Evolutionary conservation across 2,888 invertebrate species (phyloP).

Genomic region (Troglohyphantes excavatus): DNA sequence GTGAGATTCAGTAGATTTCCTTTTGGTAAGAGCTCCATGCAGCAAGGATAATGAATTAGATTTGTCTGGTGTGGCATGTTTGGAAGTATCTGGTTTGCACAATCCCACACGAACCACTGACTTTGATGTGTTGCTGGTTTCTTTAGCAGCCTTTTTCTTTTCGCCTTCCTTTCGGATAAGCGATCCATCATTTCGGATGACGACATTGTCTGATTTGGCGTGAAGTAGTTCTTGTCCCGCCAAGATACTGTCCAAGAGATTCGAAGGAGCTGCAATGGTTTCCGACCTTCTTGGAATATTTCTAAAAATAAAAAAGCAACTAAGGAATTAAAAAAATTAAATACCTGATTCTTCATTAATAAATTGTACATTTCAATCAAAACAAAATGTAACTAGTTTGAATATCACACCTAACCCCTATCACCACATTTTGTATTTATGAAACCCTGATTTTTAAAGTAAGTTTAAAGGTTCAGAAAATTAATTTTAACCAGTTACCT

Average conservation of each 20-base stretch:
- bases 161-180: constrained; percentile 72
- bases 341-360: too few relatives aligned
- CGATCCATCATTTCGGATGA: constrained; percentile 82
- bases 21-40: background rate
- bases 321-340: too few relatives aligned
- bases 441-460: too few relatives aligned
- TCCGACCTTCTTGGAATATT: background rate
- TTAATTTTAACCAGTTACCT: background rate
- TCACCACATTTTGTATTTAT: too few relatives aligned
- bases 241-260: constrained; percentile 82
- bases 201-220: constrained; percentile 81
- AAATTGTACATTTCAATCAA: too few relatives aligned
- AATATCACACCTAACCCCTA: too few relatives aligned
- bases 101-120: background rate
- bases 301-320: background rate
- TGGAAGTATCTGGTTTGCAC: background rate
- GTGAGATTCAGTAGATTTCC: background rate
- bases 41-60: background rate
- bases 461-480: too few relatives aligned
- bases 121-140: background rate
- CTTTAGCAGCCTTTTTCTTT: background rate
- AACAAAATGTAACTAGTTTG: too few relatives aligned
- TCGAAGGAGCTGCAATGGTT: constrained; percentile 9
- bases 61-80: background rate
- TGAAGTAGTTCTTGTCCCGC: constrained; percentile 82